phyloP scores from a whole-genome alignment of 2,113 vertebrate species.

The Corythaeola cristata region DNA sequence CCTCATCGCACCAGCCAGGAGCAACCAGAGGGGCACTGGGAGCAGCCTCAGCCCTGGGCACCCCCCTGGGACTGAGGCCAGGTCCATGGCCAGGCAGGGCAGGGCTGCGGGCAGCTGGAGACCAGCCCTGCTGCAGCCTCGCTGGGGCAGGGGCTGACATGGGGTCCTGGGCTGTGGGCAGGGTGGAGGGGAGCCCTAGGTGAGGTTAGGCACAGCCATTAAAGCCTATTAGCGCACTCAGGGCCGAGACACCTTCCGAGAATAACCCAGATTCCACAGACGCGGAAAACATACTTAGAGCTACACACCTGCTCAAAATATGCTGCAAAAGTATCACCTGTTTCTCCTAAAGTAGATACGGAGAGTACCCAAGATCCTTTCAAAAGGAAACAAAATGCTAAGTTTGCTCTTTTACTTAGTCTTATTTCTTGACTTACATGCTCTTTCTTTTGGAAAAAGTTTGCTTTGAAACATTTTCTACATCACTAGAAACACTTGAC shows the following conservation, averaged over 20 bases:
- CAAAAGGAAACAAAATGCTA: neutral
- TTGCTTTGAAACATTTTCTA: neutral
- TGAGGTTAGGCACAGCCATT: neutral
- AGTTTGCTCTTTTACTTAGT: neutral
- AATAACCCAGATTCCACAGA: neutral
- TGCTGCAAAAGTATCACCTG: neutral
- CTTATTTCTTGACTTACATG: neutral
- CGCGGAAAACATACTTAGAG: neutral
- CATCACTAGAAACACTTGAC: neutral
- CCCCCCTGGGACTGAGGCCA: neutral
- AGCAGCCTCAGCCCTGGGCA: neutral
- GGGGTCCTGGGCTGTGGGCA: neutral
- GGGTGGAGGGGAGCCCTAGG: neutral
- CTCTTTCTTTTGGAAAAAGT: neutral
- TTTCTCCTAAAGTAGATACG: neutral
- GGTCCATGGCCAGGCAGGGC: neutral
- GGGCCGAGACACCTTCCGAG: neutral
- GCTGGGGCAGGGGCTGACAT: neutral
- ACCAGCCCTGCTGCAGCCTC: fast-evolving
- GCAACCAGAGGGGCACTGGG: no score
- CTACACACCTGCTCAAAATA: neutral
- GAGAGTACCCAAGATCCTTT: neutral
- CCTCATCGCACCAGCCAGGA: neutral
- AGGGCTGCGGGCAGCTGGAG: neutral
- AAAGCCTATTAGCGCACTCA: neutral